These are phyloP conservation scores for Halictus rubicundus DNA, from an alignment of 1,140 invertebrate species.

Conservation along the genomic window DNA sequence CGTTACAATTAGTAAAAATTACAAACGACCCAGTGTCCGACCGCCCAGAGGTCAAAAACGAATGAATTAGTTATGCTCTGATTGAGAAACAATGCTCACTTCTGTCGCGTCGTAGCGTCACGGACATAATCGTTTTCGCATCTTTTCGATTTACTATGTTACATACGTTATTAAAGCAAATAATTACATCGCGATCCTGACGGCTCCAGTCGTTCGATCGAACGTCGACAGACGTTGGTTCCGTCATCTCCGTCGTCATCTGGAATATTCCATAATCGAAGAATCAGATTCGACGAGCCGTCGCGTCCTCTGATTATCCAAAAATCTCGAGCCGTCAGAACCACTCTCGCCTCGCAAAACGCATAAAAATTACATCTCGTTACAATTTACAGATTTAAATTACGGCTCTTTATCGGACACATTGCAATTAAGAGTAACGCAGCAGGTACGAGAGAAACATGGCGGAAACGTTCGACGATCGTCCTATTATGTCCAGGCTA, in stretches of 20 bases:
- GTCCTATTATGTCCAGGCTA: not conserved
- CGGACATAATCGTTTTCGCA: constrained; percentile 15
- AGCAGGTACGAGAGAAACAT: constrained; percentile 45
- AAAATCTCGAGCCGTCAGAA: constrained; percentile 27
- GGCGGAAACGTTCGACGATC: constrained; percentile 28
- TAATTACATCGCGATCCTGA: constrained; percentile 50
- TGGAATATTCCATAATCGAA: not conserved
- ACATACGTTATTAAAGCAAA: constrained; percentile 42
- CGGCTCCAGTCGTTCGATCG: constrained; percentile 33
- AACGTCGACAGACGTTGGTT: not conserved
- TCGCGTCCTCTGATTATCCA: constrained; percentile 10
- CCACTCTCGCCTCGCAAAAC: constrained; percentile 3
- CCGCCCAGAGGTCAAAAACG: not conserved
- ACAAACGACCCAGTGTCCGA: no score
- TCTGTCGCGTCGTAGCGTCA: constrained; percentile 17
- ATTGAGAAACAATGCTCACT: constrained; percentile 29
- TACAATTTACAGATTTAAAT: constrained; percentile 16
- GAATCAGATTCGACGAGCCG: not conserved
- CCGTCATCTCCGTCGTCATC: not conserved
- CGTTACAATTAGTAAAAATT: no score
- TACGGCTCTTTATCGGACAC: not conserved
- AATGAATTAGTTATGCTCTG: constrained; percentile 9
- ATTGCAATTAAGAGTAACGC: constrained; percentile 9
- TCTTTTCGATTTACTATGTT: constrained; percentile 38
- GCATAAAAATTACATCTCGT: constrained; percentile 14